Base-by-base conservation (phyloP, 1,140 invertebrate species). In the Steinernema feltiae region DNA sequence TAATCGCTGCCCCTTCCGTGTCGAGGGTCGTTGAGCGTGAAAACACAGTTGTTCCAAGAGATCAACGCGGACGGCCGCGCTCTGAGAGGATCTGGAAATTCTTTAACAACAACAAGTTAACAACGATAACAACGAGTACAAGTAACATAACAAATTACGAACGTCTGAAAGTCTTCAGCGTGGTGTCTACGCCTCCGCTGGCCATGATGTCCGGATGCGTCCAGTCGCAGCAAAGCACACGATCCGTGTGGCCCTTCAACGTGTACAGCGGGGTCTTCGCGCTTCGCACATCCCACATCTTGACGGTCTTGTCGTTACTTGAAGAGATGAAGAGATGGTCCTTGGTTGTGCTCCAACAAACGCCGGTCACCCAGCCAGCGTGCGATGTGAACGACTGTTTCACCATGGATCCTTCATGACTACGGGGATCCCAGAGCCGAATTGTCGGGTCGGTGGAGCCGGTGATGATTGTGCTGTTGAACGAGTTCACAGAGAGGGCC, bases 211-310 rank as follows among this genome's bases (percentile, higher is more conserved):
- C 88, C 0, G 92, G 90, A 88, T 94, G 91, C 1, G 93, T 92
- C 96, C 97, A 99, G 88, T 97, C 93, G 81, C 93, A 93, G 83
- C 92, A 91, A 29, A 98, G 88, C 1, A 98, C 92, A 89, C 96
- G 97, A 79, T 97, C 95, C 82, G 93, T 91, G 85, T 99, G 97
- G 0, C 95, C 96, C 74, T 90, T 90, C 82, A 99, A 88, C 86
- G 98, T 94, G 84, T 93, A 99, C 0, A 99, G 88, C 1, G 95
- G 92, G 12, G 93, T 92, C 86, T 93, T 93, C 0, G 94, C 91
- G 87, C 94, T 94, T 86, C 83, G 90, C 1, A 91, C 91, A 86
- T 99, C 97, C 97, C 97, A 99, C 35, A 98, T 87, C 88, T 98
- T 98, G 29, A 97, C 90, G 35, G 92, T 87, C 74, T 91, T 91